Base-by-base conservation (phyloP, 2,113 vertebrate genomes). In the Misgurnus anguillicaudatus region DNA sequence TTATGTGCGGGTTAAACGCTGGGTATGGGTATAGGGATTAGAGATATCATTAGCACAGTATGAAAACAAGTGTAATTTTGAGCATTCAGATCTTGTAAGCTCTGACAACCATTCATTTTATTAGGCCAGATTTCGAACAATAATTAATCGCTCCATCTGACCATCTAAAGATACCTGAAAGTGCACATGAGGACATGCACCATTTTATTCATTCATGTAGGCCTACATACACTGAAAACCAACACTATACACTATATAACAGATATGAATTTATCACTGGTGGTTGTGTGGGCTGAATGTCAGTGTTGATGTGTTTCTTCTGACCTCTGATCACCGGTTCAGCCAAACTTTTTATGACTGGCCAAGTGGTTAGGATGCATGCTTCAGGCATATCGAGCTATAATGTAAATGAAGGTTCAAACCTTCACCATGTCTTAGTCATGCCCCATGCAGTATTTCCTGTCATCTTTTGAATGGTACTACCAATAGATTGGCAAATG, bases 101-200 rank as follows among this genome's bases (percentile, higher is more conserved):
- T 83, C 80, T 75, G 79, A 71, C 80, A 85, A 86, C 82, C 76
- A 82, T 82, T 85, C 80, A 6, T 82, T 83, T 76, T 72, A 68
- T 87, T 83, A 75, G 48, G 47, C 75, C 67, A 63, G 79, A 77
- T 81, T 76, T 75, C 19, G 66, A 81, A 77, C 55, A 69, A 55
- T 70, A 69, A 55, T 70, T 55, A 62, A 81, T 68, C 64, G 53
- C 57, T 73, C 16, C 17, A 61, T 69, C 71, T 72, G 55, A 55
- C 58, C n/a, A n/a, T n/a, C n/a, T 61, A 11, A 16, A 67, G 53
- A 76, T 74, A 72, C 64, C 24, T 24, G 24, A 24, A 31, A 31
- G 24, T 31, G 24, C 24, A 31, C 24, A 31, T 31, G 24, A 31
- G 24, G 24, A 31, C 24, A 57, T 45, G 42, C 1, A 45, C 42